phyloP scores from a whole-genome alignment of 2,888 invertebrate species.

The Cryptophagus acutangulus region DNA sequence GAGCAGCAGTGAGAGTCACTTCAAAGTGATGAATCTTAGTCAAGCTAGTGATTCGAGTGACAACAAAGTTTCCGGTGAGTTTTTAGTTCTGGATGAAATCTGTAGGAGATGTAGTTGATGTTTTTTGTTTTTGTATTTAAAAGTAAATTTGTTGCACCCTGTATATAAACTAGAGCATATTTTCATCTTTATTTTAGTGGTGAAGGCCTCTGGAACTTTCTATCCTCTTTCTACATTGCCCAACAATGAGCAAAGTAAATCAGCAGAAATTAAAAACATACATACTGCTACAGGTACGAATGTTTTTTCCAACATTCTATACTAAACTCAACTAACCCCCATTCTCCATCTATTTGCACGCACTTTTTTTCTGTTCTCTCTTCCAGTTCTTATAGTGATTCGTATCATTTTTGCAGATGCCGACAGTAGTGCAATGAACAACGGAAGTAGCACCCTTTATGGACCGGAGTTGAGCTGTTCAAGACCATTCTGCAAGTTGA shows the following conservation, averaged over 20 bases:
- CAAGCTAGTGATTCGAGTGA: constrained; percentile 26
- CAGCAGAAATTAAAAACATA: constrained; percentile 54
- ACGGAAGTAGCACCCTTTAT: constrained; percentile 52
- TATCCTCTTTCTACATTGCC: constrained; percentile 69
- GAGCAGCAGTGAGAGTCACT: constrained; percentile 27
- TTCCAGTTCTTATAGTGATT: constrained; percentile 4
- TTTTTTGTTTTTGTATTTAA: constrained; percentile 18
- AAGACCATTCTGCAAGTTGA: constrained; percentile 74
- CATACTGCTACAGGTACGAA: constrained; percentile 48
- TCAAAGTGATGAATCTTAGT: constrained; percentile 42
- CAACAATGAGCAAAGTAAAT: constrained; percentile 53
- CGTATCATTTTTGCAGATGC: constrained; percentile 1
- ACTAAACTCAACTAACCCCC: constrained; percentile 5
- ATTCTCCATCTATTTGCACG: not conserved
- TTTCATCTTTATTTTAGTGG: constrained; percentile 62
- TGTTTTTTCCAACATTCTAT: constrained; percentile 1
- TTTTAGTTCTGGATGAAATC: constrained; percentile 7
- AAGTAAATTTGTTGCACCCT: constrained; percentile 24
- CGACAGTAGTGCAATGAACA: not conserved
- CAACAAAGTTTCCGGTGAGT: constrained; percentile 45
- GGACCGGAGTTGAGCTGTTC: constrained; percentile 66
- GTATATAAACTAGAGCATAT: constrained; percentile 29
- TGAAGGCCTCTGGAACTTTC: constrained; percentile 89
- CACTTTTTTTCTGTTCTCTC: not conserved
- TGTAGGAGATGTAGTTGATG: constrained; percentile 6